Evolutionary conservation across 2,888 invertebrate genomes (phyloP), one percentile per base, ranked within the genome.

Genomic region (Hypselothyrea guttata): DNA sequence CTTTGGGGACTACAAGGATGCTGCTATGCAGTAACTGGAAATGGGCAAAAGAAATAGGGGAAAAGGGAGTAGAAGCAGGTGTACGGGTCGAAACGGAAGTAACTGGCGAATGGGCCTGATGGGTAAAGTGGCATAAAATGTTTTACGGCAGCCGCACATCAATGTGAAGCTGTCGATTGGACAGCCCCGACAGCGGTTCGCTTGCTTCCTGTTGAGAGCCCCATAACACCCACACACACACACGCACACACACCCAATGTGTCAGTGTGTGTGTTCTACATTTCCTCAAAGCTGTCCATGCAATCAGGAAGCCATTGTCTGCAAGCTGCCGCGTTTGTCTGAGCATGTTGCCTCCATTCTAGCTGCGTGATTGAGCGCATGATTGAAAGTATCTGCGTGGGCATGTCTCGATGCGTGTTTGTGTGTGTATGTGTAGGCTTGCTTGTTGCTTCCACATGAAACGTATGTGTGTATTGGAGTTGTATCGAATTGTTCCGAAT

Each of bases 291-390:
- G 61, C 63, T 59, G 67, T 71, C 58, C 75, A 45, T 59, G 57
- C 75, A 82, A 82, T 83, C 85, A 83, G 74, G 55, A 74, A 68
- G 62, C 76, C 59, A 85, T 85, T 85, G 81, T 85, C 65, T 64
- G 65, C 16, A 35, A 30, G 38, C 53, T 52, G 59, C 52, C 34
- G 4, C 55, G 42, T 12, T 37, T 56, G 31, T 28, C 54, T 37
- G 64, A 45, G 38, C 47, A 41, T 41, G 37, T 44, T 54, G 54
- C 55, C 64, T 44, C 59, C 79, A 49, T 57, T 68, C 62, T 61
- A 76, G 60, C 64, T 52, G 82, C 59, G 58, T 71, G 84, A 81
- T 84, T 84, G 78, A 82, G 49, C 75, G 64, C 52, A 60, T 77
- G 78, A 77, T 84, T 82, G 82, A 84, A 71, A n/a, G n/a, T n/a